Evolutionary conservation across 2,797 vertebrate species (phyloP).

Genomic region (Xyrichtys novacula): DNA sequence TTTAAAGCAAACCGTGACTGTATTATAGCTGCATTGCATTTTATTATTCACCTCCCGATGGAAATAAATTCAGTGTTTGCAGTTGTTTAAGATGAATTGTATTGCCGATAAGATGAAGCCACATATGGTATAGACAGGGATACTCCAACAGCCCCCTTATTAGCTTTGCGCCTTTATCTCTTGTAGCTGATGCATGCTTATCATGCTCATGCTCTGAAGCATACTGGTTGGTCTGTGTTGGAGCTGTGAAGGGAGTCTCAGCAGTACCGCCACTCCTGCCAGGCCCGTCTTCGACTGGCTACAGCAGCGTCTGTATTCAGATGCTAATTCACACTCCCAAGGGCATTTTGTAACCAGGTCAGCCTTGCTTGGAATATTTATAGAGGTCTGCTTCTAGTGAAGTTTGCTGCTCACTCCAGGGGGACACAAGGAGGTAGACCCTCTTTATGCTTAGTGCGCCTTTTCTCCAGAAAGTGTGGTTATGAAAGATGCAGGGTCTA

Average conservation of each 20-base stretch:
- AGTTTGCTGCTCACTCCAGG: constrained; percentile 74
- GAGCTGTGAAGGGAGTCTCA: constrained; percentile 66
- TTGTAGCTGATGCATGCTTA: constrained; percentile 48
- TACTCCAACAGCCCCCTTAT: constrained; percentile 13
- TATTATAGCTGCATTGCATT: neutral
- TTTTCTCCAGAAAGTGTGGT: constrained; percentile 56
- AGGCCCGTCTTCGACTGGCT: constrained; percentile 78
- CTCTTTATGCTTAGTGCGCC: constrained; percentile 69
- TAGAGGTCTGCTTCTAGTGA: constrained; percentile 79
- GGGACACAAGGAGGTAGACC: constrained; percentile 72
- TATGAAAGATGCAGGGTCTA: constrained; percentile 57
- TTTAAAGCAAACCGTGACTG: neutral
- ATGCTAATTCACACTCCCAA: constrained; percentile 85
- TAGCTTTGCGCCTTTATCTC: constrained; percentile 50
- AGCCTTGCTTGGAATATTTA: constrained; percentile 86
- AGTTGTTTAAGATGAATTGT: constrained; percentile 1
- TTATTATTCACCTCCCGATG: neutral
- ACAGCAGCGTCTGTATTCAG: constrained; percentile 83
- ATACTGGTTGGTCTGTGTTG: constrained; percentile 55
- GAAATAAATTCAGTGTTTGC: neutral
- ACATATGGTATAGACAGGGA: constrained; percentile 9
- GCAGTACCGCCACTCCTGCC: constrained; percentile 68
- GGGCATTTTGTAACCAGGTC: constrained; percentile 86
- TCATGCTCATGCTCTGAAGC: constrained; percentile 53
- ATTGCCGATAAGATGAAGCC: neutral